Percentiles rank a stretch among this genome's conserved stretches.
phyloP scores from a whole-genome alignment of 1,140 invertebrate genomes.

The Heliconius himera region DNA sequence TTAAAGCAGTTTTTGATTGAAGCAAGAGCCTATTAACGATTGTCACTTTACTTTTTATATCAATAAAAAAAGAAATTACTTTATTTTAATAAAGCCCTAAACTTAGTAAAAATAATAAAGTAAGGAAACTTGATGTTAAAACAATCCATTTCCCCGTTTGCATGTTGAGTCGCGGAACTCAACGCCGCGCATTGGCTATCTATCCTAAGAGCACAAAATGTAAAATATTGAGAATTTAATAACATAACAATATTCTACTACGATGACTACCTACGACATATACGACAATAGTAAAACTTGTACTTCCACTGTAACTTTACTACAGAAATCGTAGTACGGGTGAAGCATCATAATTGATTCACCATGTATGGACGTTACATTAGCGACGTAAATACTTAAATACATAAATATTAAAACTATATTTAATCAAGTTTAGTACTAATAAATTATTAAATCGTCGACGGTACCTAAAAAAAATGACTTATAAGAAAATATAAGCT shows the following conservation, averaged over 20 bases:
- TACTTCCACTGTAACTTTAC: neutral
- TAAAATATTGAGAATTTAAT: neutral
- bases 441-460: neutral
- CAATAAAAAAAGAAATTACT: too few relatives aligned
- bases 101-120: too few relatives aligned
- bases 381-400: neutral
- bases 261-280: neutral
- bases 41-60: too few relatives aligned
- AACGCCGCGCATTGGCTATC: too few relatives aligned
- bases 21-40: too few relatives aligned
- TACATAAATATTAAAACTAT: constrained; percentile 6
- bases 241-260: neutral
- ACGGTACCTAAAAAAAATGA: neutral
- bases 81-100: too few relatives aligned
- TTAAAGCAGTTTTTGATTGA: too few relatives aligned
- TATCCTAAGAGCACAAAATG: too few relatives aligned
- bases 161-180: too few relatives aligned
- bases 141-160: too few relatives aligned
- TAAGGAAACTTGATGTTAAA: too few relatives aligned
- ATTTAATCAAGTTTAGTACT: constrained; percentile 23
- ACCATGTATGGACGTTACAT: constrained; percentile 34
- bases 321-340: neutral
- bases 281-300: too few relatives aligned
- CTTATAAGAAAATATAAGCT: neutral
- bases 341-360: constrained; percentile 36